Conservation (phyloP, 2,888 invertebrate species). For the Harpagoxenus sublaevis region DNA sequence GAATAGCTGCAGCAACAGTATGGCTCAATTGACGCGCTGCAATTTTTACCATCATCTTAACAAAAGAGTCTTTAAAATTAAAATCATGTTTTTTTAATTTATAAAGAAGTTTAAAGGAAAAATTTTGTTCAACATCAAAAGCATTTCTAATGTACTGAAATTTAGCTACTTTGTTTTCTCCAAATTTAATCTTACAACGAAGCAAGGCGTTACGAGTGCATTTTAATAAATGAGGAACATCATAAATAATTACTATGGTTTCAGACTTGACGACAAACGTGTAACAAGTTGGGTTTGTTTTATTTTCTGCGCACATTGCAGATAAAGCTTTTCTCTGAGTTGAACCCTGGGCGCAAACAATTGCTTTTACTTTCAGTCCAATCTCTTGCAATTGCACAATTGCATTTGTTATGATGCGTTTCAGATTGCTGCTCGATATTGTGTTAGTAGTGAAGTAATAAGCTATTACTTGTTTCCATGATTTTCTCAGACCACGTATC, state of each 20-base stretch:
- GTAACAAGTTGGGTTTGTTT: not conserved
- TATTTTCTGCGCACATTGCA: not conserved
- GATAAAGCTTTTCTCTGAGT: not conserved
- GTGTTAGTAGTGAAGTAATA: no score
- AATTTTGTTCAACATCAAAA: conserved; percentile 7
- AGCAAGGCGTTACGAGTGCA: not conserved
- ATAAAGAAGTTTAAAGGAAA: not conserved
- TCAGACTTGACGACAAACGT: not conserved
- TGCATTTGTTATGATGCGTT: no score
- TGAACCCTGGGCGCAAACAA: no score
- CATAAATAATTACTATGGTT: conserved; percentile 3
- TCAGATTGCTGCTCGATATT: no score
- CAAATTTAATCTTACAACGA: not conserved
- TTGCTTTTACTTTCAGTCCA: no score
- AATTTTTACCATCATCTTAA: conserved; percentile 4
- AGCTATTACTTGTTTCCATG: no score
- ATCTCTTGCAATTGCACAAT: no score
- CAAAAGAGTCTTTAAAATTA: not conserved
- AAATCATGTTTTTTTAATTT: not conserved
- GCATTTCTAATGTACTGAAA: not conserved
- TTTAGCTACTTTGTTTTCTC: conserved; percentile 8
- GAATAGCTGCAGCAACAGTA: conserved; percentile 12
- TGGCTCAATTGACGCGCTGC: conserved; percentile 2
- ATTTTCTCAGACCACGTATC: no score
- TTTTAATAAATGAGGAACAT: conserved; percentile 13